Evolutionary conservation across 2,888 invertebrate species (phyloP).

Genomic region (Drosophila villosipedis): DNA sequence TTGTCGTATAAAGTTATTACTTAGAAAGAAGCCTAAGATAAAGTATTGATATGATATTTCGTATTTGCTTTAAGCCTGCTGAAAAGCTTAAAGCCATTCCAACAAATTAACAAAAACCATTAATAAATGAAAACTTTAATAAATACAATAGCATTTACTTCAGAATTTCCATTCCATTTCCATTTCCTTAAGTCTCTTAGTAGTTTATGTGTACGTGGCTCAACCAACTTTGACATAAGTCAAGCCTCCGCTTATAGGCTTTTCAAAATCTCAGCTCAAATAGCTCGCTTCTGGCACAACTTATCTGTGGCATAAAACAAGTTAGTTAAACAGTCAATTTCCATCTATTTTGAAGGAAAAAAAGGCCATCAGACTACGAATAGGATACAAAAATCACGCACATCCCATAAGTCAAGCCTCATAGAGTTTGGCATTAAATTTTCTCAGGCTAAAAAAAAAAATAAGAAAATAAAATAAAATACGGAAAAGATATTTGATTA

Average conservation of each 20-base stretch:
- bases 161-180: too few relatives aligned
- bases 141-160: not conserved
- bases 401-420: conserved; percentile 52
- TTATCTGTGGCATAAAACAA: not conserved
- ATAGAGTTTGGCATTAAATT: conserved; percentile 56
- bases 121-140: not conserved
- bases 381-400: conserved; percentile 41
- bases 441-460: conserved; percentile 2
- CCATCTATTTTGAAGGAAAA: not conserved
- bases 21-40: not conserved
- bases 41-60: not conserved
- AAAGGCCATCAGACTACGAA: conserved; percentile 11
- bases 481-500: conserved; percentile 58
- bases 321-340: conserved; percentile 4
- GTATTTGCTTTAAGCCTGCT: not conserved
- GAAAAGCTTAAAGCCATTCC: not conserved
- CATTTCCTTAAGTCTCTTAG: not conserved
- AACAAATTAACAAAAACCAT: not conserved
- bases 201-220: not conserved
- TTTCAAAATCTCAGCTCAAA: not conserved
- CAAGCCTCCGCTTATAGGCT: not conserved
- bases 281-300: not conserved
- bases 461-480: conserved; percentile 11
- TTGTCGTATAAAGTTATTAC: not conserved
- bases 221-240: not conserved